Percentiles rank a stretch among this genome's conserved stretches.
Conservation (phyloP, 2,113 vertebrate genomes). For the Phalacrocorax carbo region DNA sequence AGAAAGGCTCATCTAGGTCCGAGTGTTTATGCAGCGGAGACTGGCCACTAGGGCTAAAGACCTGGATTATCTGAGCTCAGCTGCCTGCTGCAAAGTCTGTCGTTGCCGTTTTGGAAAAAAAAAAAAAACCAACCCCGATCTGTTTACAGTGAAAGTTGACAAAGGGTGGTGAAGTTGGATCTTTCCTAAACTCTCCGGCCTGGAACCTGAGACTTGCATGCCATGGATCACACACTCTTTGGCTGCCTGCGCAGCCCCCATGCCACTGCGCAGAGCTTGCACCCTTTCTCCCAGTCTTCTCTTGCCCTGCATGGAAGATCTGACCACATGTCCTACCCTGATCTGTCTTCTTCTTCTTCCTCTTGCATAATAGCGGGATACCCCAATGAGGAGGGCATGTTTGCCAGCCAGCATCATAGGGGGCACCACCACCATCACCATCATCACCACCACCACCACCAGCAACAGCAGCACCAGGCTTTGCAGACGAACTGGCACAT, state of each 20-base stretch:
- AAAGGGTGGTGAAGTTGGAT: conserved; percentile 70
- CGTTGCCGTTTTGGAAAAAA: conserved; percentile 63
- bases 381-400: conserved; percentile 90
- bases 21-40: conserved; percentile 78
- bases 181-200: conserved; percentile 67
- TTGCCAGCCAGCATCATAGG: conserved; percentile 86
- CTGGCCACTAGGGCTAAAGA: conserved; percentile 78
- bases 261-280: conserved; percentile 89
- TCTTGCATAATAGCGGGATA: conserved; percentile 95
- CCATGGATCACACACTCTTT: conserved; percentile 98
- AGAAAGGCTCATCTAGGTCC: conserved; percentile 78
- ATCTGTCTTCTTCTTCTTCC: conserved; percentile 82
- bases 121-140: conserved; percentile 38
- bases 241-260: conserved; percentile 97
- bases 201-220: conserved; percentile 77
- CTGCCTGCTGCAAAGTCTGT: conserved; percentile 48
- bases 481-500: conserved; percentile 92
- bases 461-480: conserved; percentile 86
- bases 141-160: conserved; percentile 73
- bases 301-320: conserved; percentile 93
- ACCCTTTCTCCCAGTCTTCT: conserved; percentile 91
- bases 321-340: conserved; percentile 96
- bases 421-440: conserved; percentile 80
- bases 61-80: conserved; percentile 81
- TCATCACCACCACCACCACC: conserved; percentile 82